Percentiles rank a stretch among this genome's conserved stretches.
Evolutionary conservation across 2,888 invertebrate genomes (phyloP).

Genomic region (Allophyes oxyacanthae): DNA sequence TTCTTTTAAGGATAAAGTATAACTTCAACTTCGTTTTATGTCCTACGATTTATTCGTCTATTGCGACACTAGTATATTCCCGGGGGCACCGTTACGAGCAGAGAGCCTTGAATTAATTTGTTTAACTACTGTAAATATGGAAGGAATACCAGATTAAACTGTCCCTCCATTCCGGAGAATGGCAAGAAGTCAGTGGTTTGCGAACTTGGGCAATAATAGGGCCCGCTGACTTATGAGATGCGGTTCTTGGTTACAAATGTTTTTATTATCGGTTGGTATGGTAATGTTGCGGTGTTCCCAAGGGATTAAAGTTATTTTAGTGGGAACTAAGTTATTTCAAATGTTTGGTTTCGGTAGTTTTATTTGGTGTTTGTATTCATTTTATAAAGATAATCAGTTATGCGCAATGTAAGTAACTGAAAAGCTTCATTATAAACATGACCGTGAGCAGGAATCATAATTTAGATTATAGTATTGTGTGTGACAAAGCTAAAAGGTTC

Average conservation of each 20-base stretch:
- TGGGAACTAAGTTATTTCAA: no score
- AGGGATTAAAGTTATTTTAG: no score
- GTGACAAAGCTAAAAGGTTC: no score
- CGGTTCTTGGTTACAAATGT: background rate
- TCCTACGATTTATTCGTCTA: conserved; percentile 38
- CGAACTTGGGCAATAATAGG: conserved; percentile 24
- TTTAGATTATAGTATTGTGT: no score
- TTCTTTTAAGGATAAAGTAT: conserved; percentile 18
- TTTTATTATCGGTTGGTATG: background rate
- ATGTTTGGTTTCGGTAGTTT: no score
- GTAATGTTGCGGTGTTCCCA: no score
- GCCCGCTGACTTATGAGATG: conserved; percentile 7
- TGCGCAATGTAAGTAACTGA: no score
- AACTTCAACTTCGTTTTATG: conserved; percentile 24
- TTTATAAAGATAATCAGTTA: no score
- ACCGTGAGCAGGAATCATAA: no score
- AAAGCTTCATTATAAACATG: no score
- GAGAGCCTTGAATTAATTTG: conserved; percentile 51
- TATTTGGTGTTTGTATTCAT: no score
- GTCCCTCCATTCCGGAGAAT: conserved; percentile 23
- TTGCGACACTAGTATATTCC: conserved; percentile 22
- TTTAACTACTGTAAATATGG: conserved; percentile 46
- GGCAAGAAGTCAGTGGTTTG: conserved; percentile 38
- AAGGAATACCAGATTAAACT: conserved; percentile 34
- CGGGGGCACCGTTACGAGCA: conserved; percentile 28